Base-by-base conservation (phyloP, 2,888 invertebrate genomes). In the Drosophila parthenogenetica region DNA sequence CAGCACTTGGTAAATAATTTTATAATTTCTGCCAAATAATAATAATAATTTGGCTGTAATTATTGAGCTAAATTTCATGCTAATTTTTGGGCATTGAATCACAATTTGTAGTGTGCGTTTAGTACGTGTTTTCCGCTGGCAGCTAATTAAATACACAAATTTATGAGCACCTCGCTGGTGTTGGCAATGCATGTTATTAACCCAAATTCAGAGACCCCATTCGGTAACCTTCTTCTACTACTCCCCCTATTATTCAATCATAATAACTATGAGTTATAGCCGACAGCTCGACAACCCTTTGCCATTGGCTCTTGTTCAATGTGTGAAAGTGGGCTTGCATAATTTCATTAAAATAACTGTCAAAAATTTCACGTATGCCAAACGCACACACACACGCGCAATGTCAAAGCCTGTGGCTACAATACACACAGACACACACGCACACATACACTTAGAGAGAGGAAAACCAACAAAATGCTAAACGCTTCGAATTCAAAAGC, bases 321-420 rank as follows among this genome's bases (percentile, higher is more conserved):
- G 83, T 82, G 88, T 86, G 88, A 82, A 83, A 83, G 75, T 88
- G 78, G 53, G 87, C 81, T 84, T 85, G 86, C 89, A 89, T 85
- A 88, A 85, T 85, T 89, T 85, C 87, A 88, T 89, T 88, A 85
- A 85, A 85, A 89, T 89, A 88, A 85, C 85, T 85, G 85, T 89
- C 85, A 89, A 85, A 89, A 79, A 85, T 85, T 85, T 77, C 68
- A 77, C 79, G 73, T 74, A 75, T 79, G 85, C 65, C 77, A 57
- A 22, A 17, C 72, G 59, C 46, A 29, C 22, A 59, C 67, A 63
- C 50, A 46, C 16, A 40, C 25, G 19, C 37, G 11, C 32, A 4
- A 8, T 10, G 11, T 32, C 2, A 22, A 25, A 25, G 46, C 46
- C 16, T 57, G 14, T 37, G 57, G 53, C 40, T 29, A n/a, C 14